A percentile compares a stretch with the other conserved stretches of the same genome.
Conservation (phyloP, 2,888 invertebrate genomes). For the Sphaerophoria rueppellii region DNA sequence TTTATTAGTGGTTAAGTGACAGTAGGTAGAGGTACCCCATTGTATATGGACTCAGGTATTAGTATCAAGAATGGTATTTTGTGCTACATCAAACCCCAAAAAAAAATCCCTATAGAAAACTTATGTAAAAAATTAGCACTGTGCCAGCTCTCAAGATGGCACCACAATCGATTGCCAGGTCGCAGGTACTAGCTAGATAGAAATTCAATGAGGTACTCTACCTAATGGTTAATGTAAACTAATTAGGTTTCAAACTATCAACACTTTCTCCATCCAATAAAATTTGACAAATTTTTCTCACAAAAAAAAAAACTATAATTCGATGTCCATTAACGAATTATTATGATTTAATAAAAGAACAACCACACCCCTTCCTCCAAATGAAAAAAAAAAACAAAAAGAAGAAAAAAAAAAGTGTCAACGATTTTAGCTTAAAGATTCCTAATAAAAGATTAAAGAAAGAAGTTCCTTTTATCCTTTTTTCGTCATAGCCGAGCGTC, state of each 20-base stretch:
- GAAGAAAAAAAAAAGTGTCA: conserved; percentile 25
- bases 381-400: background rate
- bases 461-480: background rate
- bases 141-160: too few species aligned
- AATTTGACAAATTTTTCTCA: background rate
- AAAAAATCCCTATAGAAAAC: too few species aligned
- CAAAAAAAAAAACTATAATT: conserved; percentile 9
- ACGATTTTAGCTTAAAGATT: conserved; percentile 24
- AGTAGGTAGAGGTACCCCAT: too few species aligned
- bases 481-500: background rate
- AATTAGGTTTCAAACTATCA: background rate
- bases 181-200: too few species aligned
- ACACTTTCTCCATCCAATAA: background rate
- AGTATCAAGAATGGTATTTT: too few species aligned
- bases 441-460: conserved; percentile 9
- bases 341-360: conserved; percentile 8
- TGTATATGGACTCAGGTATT: too few species aligned
- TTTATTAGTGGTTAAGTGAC: too few species aligned
- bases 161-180: too few species aligned
- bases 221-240: too few species aligned
- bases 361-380: background rate
- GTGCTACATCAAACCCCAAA: too few species aligned
- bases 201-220: too few species aligned
- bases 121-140: too few species aligned
- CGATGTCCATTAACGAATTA: conserved; percentile 22